Evolutionary conservation across 2,888 invertebrate genomes (phyloP).

Genomic region (Gasteruption jaculator): DNA sequence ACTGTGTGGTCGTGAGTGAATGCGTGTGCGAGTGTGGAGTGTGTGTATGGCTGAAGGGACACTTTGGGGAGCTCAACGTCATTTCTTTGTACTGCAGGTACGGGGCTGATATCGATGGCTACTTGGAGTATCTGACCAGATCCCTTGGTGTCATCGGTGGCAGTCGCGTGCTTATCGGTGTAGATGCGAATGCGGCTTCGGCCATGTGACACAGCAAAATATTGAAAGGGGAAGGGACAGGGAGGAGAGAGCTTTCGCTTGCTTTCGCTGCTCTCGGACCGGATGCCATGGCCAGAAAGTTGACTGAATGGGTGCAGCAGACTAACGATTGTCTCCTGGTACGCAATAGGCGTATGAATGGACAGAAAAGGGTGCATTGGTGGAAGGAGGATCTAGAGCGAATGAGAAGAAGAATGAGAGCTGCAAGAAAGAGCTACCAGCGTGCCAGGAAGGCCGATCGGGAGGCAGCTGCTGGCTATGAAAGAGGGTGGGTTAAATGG

Average conservation of each 20-base stretch:
- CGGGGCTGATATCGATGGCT: slow-evolving; percentile 2
- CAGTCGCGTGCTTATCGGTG: slow-evolving; percentile 16
- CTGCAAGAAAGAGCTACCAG: no score
- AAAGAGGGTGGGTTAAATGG: not conserved
- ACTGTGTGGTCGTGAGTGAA: no score
- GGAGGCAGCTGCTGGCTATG: no score
- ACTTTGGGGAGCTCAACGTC: slow-evolving; percentile 16
- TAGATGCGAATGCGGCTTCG: slow-evolving; percentile 28
- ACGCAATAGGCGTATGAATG: no score
- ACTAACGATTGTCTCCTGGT: slow-evolving; percentile 14
- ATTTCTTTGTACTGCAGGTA: slow-evolving; percentile 22
- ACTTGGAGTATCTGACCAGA: slow-evolving; percentile 5
- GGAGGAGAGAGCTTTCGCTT: not conserved
- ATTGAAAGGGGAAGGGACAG: not conserved
- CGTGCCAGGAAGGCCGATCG: no score
- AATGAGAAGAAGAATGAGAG: no score
- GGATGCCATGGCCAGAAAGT: slow-evolving; percentile 2
- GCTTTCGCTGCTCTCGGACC: no score
- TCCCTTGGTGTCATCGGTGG: slow-evolving; percentile 1
- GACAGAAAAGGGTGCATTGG: no score
- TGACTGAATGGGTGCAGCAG: slow-evolving; percentile 8
- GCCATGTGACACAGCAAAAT: slow-evolving; percentile 24
- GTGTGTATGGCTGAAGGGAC: slow-evolving; percentile 22
- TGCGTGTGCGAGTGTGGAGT: slow-evolving; percentile 12
- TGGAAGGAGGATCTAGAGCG: no score